phyloP scores from a whole-genome alignment of 2,113 vertebrate genomes.

The Gadus macrocephalus region DNA sequence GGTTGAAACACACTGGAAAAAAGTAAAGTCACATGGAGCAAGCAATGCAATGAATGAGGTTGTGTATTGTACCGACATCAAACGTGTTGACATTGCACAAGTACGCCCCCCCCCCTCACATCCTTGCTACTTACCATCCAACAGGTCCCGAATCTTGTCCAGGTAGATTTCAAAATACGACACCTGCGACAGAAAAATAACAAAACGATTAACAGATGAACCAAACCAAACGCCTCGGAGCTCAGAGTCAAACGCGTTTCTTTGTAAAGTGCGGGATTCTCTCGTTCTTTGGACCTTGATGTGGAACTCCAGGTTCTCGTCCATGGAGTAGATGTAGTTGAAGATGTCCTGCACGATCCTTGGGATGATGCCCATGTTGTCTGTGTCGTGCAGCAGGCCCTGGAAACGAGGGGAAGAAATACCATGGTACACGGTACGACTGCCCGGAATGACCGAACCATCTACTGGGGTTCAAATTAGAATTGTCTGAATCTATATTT shows the following conservation, averaged over 20 bases:
- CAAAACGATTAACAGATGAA: background rate
- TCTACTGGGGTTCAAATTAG: background rate
- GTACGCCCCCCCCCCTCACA: background rate
- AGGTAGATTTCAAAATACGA: slow-evolving; percentile 97
- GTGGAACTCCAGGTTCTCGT: slow-evolving; percentile 93
- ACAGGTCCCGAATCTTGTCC: slow-evolving; percentile 92
- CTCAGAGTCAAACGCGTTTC: background rate
- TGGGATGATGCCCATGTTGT: slow-evolving; percentile 93
- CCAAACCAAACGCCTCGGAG: background rate
- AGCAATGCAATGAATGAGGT: too few relatives aligned
- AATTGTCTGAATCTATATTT: too few relatives aligned
- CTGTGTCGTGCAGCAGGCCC: slow-evolving; percentile 90
- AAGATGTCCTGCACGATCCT: slow-evolving; percentile 92
- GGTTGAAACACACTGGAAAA: too few relatives aligned
- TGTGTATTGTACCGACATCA: too few relatives aligned
- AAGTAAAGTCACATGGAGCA: too few relatives aligned
- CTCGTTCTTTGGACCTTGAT: slow-evolving; percentile 77
- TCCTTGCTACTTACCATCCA: slow-evolving; percentile 79
- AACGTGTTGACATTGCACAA: too few relatives aligned
- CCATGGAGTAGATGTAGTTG: slow-evolving; percentile 94
- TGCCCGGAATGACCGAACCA: too few relatives aligned
- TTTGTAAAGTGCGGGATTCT: background rate
- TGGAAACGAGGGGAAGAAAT: slow-evolving; percentile 39
- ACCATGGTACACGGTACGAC: background rate
- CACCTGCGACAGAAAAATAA: slow-evolving; percentile 70